Conservation (phyloP, 2,888 invertebrate species). For the Ennomos erosarius region DNA sequence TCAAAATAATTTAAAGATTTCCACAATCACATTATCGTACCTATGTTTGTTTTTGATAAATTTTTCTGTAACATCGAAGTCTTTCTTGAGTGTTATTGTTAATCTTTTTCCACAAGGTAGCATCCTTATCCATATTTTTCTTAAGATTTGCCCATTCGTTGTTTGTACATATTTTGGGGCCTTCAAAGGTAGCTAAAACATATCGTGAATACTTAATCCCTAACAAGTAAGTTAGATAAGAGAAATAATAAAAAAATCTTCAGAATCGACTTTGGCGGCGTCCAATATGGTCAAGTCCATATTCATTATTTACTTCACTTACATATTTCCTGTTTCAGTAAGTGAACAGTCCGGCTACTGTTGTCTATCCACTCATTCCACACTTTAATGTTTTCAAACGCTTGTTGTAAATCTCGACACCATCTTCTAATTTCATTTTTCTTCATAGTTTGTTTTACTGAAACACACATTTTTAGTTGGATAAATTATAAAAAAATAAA, state of each 20-base stretch:
- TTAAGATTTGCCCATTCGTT: conserved; percentile 51
- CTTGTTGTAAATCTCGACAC: conserved; percentile 62
- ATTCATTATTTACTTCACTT: conserved; percentile 2
- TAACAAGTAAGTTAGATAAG: too few species aligned
- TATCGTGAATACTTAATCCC: too few species aligned
- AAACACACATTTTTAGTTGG: conserved; percentile 14
- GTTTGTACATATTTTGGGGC: conserved; percentile 15
- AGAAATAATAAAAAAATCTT: too few species aligned
- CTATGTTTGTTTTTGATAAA: conserved; percentile 42
- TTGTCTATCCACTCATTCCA: conserved; percentile 68
- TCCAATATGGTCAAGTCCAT: conserved; percentile 9
- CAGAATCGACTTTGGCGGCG: too few species aligned
- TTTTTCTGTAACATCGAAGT: conserved; percentile 46
- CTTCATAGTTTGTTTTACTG: conserved; percentile 40
- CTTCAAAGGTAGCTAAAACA: conserved; percentile 10
- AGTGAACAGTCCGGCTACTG: conserved; percentile 49
- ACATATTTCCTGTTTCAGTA: conserved; percentile 53
- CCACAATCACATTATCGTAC: conserved; percentile 22
- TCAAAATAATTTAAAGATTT: not conserved
- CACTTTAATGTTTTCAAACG: conserved; percentile 58
- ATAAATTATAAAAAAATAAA: too few species aligned
- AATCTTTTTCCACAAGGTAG: conserved; percentile 56
- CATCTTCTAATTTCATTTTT: conserved; percentile 54
- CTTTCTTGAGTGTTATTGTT: conserved; percentile 47
- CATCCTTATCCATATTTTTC: conserved; percentile 55